Percentiles rank a stretch among this genome's conserved stretches.
Evolutionary conservation across 1,140 invertebrate species (phyloP).

Genomic region (Catajapyx aquilonaris): DNA sequence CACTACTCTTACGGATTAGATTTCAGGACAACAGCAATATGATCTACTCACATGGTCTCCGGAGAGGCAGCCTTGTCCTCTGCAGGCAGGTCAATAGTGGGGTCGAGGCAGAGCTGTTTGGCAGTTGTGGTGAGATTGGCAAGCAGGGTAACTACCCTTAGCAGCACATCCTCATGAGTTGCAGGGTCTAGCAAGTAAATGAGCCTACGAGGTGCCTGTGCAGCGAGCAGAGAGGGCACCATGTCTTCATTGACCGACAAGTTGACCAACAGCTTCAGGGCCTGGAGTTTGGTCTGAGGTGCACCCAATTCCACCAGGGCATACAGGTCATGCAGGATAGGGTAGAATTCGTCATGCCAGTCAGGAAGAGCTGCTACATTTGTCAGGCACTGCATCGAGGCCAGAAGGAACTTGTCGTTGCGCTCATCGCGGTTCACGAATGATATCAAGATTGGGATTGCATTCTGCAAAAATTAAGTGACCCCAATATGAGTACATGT

Average conservation of each 20-base stretch:
- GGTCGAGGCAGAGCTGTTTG: constrained; percentile 21
- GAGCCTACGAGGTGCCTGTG: constrained; percentile 31
- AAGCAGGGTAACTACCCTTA: constrained; percentile 30
- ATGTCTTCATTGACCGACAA: constrained; percentile 37
- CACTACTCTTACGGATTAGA: no score
- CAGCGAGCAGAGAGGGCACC: constrained; percentile 35
- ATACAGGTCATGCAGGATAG: constrained; percentile 21
- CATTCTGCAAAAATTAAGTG: constrained; percentile 14
- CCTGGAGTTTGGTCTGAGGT: constrained; percentile 26
- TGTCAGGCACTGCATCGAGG: constrained; percentile 22
- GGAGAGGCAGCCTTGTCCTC: constrained; percentile 34
- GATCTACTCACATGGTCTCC: constrained; percentile 27
- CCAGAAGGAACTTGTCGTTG: constrained; percentile 15
- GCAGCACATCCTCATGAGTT: constrained; percentile 25
- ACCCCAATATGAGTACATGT: neutral
- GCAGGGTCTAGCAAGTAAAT: constrained; percentile 23
- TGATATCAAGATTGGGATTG: constrained; percentile 22
- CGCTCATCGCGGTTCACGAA: constrained; percentile 16
- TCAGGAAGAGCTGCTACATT: constrained; percentile 25
- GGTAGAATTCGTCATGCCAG: constrained; percentile 25
- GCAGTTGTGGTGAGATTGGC: constrained; percentile 27
- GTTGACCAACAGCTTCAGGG: constrained; percentile 38
- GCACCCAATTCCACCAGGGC: constrained; percentile 19
- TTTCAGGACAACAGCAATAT: no score
- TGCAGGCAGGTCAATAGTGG: constrained; percentile 25